Evolutionary conservation across 2,797 vertebrate species (phyloP).

Genomic region (Jordanella pulchra): DNA sequence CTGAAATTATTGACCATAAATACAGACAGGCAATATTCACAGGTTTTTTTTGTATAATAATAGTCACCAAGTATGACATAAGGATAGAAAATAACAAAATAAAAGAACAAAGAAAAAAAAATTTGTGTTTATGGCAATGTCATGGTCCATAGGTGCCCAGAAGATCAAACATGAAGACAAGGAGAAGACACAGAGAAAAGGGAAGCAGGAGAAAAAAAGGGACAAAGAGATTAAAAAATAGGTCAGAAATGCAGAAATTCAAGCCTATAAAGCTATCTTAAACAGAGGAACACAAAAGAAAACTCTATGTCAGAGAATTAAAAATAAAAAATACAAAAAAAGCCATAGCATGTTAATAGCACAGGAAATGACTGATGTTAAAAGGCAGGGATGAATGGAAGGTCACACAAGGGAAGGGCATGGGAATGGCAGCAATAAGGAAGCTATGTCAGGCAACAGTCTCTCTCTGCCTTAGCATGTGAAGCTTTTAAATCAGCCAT

Average conservation of each 20-base stretch:
- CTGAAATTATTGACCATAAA: constrained; percentile 74
- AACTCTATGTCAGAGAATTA: constrained; percentile 77
- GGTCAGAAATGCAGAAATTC: constrained; percentile 94
- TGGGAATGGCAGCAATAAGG: constrained; percentile 38
- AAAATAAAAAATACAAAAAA: constrained; percentile 59
- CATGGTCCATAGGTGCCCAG: constrained; percentile 88
- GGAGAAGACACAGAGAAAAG: constrained; percentile 57
- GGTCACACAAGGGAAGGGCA: constrained; percentile 30
- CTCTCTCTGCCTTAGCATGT: constrained; percentile 24
- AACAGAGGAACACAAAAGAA: constrained; percentile 63
- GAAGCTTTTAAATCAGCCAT: constrained; percentile 7
- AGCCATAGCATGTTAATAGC: constrained; percentile 78
- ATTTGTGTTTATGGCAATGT: constrained; percentile 76
- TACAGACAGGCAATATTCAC: constrained; percentile 24
- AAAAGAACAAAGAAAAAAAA: constrained; percentile 48
- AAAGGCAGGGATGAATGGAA: constrained; percentile 64
- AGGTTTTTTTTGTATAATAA: constrained; percentile 25
- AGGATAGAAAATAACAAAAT: constrained; percentile 21
- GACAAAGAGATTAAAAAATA: constrained; percentile 89
- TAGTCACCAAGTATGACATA: constrained; percentile 37
- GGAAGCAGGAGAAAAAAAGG: constrained; percentile 78
- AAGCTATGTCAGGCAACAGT: constrained; percentile 34
- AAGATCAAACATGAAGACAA: constrained; percentile 85
- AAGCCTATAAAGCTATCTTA: constrained; percentile 86
- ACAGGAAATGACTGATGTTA: constrained; percentile 76